Evolutionary conservation across 1,140 invertebrate species (phyloP).

Genomic region (Arion vulgaris): DNA sequence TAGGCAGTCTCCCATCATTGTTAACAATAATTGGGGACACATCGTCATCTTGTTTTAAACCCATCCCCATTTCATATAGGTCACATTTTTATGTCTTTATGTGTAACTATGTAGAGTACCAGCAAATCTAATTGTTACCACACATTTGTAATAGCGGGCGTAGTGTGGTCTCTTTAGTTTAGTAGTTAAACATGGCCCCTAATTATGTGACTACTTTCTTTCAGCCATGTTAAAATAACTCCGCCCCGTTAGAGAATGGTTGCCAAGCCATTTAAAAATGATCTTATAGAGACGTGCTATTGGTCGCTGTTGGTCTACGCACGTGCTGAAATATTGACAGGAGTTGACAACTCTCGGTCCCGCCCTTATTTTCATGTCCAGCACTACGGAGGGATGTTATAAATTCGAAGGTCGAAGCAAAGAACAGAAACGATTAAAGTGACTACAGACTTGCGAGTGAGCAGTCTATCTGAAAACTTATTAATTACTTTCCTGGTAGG

Average conservation of each 20-base stretch:
- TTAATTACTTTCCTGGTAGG: not conserved
- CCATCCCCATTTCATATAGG: no score
- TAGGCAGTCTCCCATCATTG: no score
- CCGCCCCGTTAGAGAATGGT: not conserved
- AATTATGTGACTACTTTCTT: no score
- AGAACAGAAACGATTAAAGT: not conserved
- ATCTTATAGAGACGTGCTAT: not conserved
- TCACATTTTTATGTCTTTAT: no score
- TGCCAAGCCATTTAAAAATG: not conserved
- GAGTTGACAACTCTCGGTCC: not conserved
- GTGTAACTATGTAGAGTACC: no score
- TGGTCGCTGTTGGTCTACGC: conserved; percentile 15
- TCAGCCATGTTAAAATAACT: no score
- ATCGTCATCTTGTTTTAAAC: no score
- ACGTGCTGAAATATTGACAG: conserved; percentile 25
- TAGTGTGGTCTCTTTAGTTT: no score
- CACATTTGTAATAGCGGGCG: no score
- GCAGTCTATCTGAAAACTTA: not conserved
- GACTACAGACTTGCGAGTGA: not conserved
- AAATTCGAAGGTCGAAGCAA: not conserved
- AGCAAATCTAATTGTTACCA: no score
- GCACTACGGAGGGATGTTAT: not conserved
- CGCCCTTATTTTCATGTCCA: not conserved
- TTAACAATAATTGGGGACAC: no score
- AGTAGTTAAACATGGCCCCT: no score